Evolutionary conservation across 1,140 invertebrate genomes (phyloP), one percentile per base, ranked within the genome.

Genomic region (Periplaneta americana): DNA sequence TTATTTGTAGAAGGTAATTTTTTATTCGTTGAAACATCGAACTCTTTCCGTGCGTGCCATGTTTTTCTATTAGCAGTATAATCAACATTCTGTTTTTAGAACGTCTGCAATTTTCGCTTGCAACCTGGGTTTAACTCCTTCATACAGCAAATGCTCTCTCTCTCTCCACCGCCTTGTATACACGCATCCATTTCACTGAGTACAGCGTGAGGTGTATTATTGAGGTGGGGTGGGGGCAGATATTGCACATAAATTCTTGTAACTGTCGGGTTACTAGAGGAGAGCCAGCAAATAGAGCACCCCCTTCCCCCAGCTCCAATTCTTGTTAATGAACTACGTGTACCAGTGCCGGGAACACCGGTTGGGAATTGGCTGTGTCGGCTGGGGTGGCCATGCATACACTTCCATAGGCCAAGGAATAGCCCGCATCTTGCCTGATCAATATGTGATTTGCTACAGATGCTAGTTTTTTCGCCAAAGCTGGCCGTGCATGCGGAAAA

Each of bases 231-330:
- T 48, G 48, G 48, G 28, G 48, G 22, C 48, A 36, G 34, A 78
- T 78, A 78, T 78, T 78, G 77, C 77, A 78, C 77, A 78, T 78
- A 78, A 78, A 78, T 78, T 78, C 77, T 78, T 37, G 77, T 78
- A 78, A 78, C 77, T 78, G 35, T 78, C 77, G 34, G 34, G 39
- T 48, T 48, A 37, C 33, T 28, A 78, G 77, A 36, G 39, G 77
- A 1, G 22, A 22, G 6, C 6, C 22, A 22, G 48, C 48, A 66
- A 66, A 28, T 66, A 66, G 22, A 28, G n/a, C 48, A 28, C 48
- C 4, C 5, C 48, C 48, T n/a, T n/a, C 48, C 22, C n/a, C 48
- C 48, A 0, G 8, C 48, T 13, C 48, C 48, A 28, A 28, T 66
- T 66, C 48, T 28, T 66, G 48, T 66, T 66, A 66, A 66, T 66